Evolutionary conservation across 2,113 vertebrate genomes (phyloP).

Genomic region (Felis chaus): DNA sequence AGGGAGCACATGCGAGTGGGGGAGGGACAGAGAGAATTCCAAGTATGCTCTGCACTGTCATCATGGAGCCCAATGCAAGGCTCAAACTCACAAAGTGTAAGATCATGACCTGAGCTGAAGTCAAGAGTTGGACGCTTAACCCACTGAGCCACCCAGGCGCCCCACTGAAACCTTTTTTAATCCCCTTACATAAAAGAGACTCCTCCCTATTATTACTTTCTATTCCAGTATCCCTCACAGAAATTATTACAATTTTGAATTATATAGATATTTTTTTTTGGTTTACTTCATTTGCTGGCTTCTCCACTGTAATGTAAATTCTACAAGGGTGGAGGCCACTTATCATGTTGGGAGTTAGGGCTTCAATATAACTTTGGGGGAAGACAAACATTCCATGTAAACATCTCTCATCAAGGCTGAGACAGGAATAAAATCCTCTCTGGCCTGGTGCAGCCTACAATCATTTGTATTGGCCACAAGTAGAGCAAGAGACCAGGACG

Average conservation of each 20-base stretch:
- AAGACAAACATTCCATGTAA: too few relatives aligned
- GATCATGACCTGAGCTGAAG: too few relatives aligned
- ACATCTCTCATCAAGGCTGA: neutral
- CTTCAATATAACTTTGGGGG: neutral
- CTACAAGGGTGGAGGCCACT: neutral
- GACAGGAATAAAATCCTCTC: neutral
- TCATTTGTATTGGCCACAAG: neutral
- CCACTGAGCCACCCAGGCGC: neutral
- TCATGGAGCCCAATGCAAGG: too few relatives aligned
- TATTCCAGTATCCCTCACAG: neutral
- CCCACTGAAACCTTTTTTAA: neutral
- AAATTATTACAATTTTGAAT: neutral
- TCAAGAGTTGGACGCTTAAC: too few relatives aligned
- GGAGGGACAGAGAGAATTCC: too few relatives aligned
- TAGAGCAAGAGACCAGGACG: neutral
- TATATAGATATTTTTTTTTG: neutral
- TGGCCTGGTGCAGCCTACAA: neutral
- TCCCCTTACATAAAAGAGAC: neutral
- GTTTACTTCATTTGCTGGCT: neutral
- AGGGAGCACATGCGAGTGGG: too few relatives aligned
- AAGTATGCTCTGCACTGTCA: too few relatives aligned
- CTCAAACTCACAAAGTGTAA: too few relatives aligned
- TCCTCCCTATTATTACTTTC: neutral
- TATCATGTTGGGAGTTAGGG: neutral
- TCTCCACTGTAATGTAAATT: neutral